Conservation (phyloP, 92 coral and sea anemone species). For the Siderastrea siderea region DNA sequence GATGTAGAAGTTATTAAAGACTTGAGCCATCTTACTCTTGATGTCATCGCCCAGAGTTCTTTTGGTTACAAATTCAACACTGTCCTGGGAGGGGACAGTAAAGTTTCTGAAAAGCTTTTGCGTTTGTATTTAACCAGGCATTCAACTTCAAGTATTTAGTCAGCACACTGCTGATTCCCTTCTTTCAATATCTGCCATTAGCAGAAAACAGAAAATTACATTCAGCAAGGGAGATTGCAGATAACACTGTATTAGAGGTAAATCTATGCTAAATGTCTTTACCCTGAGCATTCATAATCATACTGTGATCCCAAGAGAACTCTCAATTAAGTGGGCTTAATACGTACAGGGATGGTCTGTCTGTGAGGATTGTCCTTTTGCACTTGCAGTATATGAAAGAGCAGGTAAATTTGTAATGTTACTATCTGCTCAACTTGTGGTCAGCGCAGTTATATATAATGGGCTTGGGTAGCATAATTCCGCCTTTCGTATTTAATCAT, state of each 20-base stretch:
- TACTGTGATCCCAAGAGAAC: too few relatives aligned
- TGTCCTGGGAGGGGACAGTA: conserved; percentile 63
- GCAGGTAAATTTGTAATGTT: too few relatives aligned
- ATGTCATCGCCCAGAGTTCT: conserved; percentile 78
- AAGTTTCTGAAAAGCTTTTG: conserved; percentile 62
- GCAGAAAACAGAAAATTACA: conserved; percentile 81
- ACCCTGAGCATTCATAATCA: too few relatives aligned
- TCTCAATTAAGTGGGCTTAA: too few relatives aligned
- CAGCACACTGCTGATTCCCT: conserved; percentile 8
- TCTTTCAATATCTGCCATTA: conserved; percentile 68
- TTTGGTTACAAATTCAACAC: conserved; percentile 83
- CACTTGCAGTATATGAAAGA: too few relatives aligned
- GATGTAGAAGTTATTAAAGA: conserved; percentile 56
- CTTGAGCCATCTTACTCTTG: conserved; percentile 76
- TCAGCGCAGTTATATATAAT: too few relatives aligned
- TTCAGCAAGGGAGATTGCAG: conserved; percentile 51
- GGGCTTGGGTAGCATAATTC: too few relatives aligned
- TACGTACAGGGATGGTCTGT: too few relatives aligned
- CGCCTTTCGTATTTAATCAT: too few relatives aligned
- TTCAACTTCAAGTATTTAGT: not conserved
- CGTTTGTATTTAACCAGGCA: not conserved
- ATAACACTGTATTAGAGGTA: conserved; percentile 78
- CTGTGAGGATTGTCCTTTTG: too few relatives aligned
- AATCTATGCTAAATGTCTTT: not conserved
- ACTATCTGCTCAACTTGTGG: too few relatives aligned